These are phyloP conservation scores for Leptura quadrifasciata DNA, from an alignment of 2,888 invertebrate species.

Conservation along the genomic window DNA sequence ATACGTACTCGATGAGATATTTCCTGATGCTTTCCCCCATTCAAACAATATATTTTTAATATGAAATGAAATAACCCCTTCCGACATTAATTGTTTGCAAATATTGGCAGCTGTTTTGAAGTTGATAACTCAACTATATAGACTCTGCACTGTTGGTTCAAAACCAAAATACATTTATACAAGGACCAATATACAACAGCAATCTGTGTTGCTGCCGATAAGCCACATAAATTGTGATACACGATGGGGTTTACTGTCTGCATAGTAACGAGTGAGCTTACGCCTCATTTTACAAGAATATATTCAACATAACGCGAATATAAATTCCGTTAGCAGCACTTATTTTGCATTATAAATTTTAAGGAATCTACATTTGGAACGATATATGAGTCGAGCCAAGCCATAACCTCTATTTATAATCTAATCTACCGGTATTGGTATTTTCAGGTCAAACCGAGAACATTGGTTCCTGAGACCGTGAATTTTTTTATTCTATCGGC, in stretches of 20 bases:
- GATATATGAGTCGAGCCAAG: background rate
- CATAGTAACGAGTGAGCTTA: constrained; percentile 6
- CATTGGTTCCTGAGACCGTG: background rate
- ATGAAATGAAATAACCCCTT: background rate
- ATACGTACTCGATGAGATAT: too few species aligned
- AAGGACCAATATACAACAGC: constrained; percentile 9
- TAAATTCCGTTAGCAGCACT: constrained; percentile 3
- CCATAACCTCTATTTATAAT: background rate
- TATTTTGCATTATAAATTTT: background rate
- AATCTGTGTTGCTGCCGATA: constrained; percentile 12
- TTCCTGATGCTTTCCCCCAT: too few species aligned
- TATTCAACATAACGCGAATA: constrained; percentile 11
- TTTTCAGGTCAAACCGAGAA: background rate
- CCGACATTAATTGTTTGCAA: background rate
- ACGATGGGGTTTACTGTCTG: constrained; percentile 9
- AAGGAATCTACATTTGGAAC: background rate
- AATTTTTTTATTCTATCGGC: too few species aligned
- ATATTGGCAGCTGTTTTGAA: background rate
- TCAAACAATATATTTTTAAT: too few species aligned
- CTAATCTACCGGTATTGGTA: background rate
- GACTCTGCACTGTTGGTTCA: background rate
- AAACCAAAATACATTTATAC: background rate
- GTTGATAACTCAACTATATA: constrained; percentile 1
- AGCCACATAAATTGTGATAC: constrained; percentile 12
- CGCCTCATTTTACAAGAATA: constrained; percentile 11